Percentiles rank a stretch among this genome's conserved stretches.
Conservation (phyloP, 2,888 invertebrate species). For the Aphrophora alni region DNA sequence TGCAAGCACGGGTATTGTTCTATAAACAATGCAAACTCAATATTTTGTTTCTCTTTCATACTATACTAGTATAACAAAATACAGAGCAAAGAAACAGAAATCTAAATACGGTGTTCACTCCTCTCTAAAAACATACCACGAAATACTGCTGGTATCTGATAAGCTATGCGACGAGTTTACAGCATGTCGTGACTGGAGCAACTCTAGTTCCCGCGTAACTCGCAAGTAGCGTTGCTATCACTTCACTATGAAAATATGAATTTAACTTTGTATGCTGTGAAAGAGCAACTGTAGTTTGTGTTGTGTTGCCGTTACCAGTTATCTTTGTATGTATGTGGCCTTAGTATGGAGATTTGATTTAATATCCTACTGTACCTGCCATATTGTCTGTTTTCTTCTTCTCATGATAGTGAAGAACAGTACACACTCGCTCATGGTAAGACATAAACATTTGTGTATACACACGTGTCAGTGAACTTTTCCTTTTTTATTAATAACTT, state of each 20-base stretch:
- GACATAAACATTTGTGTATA: too few relatives aligned
- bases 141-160: neutral
- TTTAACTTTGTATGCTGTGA: neutral
- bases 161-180: neutral
- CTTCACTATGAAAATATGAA: neutral
- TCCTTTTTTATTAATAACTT: too few relatives aligned
- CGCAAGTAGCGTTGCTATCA: neutral
- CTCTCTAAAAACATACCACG: neutral
- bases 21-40: neutral
- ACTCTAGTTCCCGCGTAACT: neutral
- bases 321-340: neutral
- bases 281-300: neutral
- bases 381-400: too few relatives aligned
- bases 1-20: neutral
- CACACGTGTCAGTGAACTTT: too few relatives aligned
- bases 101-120: neutral
- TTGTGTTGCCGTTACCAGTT: conserved; percentile 13
- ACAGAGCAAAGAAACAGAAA: too few relatives aligned
- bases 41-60: too few relatives aligned
- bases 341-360: too few relatives aligned
- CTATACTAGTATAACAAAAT: too few relatives aligned
- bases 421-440: too few relatives aligned
- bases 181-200: conserved; percentile 16
- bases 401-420: too few relatives aligned
- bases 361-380: too few relatives aligned